Percentiles rank a stretch among this genome's conserved stretches.
phyloP scores from a whole-genome alignment of 2,888 invertebrate species.

The Tetanocera ferruginea region DNA sequence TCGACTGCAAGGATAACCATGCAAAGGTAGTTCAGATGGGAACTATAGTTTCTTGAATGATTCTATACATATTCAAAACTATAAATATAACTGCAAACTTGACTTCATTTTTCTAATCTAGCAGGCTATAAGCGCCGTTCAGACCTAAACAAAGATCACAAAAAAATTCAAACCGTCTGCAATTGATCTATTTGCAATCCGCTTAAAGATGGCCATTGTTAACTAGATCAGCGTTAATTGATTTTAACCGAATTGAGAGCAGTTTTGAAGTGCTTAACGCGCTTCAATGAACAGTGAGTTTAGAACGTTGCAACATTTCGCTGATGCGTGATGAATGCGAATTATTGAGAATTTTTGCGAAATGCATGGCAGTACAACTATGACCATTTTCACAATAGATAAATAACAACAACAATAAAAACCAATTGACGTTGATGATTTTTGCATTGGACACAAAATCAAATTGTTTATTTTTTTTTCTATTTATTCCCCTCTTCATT shows the following conservation, averaged over 20 bases:
- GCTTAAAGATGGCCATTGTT: no score
- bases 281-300: not conserved
- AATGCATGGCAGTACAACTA: not conserved
- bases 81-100: no score
- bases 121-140: no score
- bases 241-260: not conserved
- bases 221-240: no score
- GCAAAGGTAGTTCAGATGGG: no score
- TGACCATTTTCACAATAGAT: constrained; percentile 24
- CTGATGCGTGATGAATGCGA: not conserved
- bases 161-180: no score
- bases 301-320: not conserved
- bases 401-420: constrained; percentile 49
- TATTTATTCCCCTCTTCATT: not conserved
- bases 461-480: constrained; percentile 1
- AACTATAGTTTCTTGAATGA: no score
- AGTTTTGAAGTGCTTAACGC: not conserved
- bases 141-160: no score
- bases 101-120: no score
- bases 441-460: not conserved
- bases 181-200: no score
- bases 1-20: no score
- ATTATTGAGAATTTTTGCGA: constrained; percentile 3
- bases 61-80: no score
- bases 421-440: constrained; percentile 60